Evolutionary conservation across 2,888 invertebrate genomes (phyloP), one percentile per base, ranked within the genome.

Genomic region (Automeris io): DNA sequence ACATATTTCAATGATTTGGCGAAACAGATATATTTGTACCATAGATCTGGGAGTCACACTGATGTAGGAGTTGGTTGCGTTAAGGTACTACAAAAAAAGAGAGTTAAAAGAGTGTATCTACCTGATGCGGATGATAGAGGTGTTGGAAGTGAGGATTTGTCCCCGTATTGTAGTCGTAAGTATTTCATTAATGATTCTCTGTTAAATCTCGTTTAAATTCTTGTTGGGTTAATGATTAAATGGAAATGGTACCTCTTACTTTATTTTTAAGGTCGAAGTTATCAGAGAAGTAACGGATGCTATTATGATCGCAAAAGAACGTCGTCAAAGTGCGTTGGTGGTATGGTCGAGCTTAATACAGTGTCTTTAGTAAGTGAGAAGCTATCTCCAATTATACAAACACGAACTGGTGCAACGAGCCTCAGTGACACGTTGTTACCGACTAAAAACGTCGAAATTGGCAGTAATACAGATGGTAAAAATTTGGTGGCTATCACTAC

Each of bases 291-390:
- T 9, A 42, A 29, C 26, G 39, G 11, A 12, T 51, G 57, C 43
- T 64, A 61, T 47, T 70, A 67, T 42, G 62, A 64, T 8, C 49
- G 60, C 19, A 78, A 70, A 45, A 68, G 36, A 35, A 71, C 67
- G 8, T 71, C 74, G 2, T 71, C 78, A 0, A 79, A 79, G 60
- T 75, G 76, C 41, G 64, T 78, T 0, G 77, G 75, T 18, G 69
- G 67, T 16, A 33, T 51, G 21, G 21, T 57, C 11, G 66, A 70
- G 21, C 42, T 49, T 13, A 57, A 51, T 9, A 52, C 47, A 5
- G 56, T 53, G 23, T 46, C 50, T 23, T 49, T 61, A 0, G 40
- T 78, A 5, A 67, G 53, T 18, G 60, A 68, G 40, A 74, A 75
- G 35, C 40, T 79, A 1, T 81, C 81, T 1, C 80, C 82, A 1